Base-by-base conservation (phyloP, 2,888 invertebrate species). In the Phortica magna region DNA sequence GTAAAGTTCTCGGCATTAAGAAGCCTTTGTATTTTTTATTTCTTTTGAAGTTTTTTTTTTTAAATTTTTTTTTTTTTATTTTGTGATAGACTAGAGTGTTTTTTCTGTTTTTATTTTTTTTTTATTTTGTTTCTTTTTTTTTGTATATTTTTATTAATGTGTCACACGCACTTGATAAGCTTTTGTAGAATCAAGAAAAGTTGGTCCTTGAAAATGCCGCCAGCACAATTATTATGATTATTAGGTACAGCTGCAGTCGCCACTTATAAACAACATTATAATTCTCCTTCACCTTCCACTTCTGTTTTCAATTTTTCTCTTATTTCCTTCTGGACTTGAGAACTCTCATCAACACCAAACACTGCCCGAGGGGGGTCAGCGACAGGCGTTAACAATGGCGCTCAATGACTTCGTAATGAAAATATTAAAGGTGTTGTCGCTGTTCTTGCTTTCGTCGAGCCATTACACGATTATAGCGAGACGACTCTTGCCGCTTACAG, bases 371-470 rank as follows among this genome's bases (percentile, higher is more conserved):
- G 87, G 85, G 85, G 85, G 88, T 87, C 85, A 87, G 12, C 42
- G 55, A 22, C 53, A 19, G 88, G 85, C 85, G 84, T 80, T 87
- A 88, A 87, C 89, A 89, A 89, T 85, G 87, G 88, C 84, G 81
- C 84, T 80, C 83, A 88, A 88, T 85, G 88, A 90, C 82, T 89
- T 88, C 85, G 84, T 90, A 89, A 90, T 90, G 87, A 88, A 90
- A 90, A 90, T 88, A 89, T 89, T 88, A 89, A 90, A 90, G 90
- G 90, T 90, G 90, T 89, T 89, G 82, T 76, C 76, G 74, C 78
- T 71, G 22, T 43, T 76, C 65, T 42, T 71, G 22, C 22, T 74
- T 70, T 42, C 57, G 41, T 53, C 31, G 22, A 12, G 12, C 39
- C 17, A 14, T 85, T 80, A 84, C 82, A 79, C 81, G 61, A 48